Conservation (phyloP, 2,888 invertebrate genomes). For the Diaphora mendica region DNA sequence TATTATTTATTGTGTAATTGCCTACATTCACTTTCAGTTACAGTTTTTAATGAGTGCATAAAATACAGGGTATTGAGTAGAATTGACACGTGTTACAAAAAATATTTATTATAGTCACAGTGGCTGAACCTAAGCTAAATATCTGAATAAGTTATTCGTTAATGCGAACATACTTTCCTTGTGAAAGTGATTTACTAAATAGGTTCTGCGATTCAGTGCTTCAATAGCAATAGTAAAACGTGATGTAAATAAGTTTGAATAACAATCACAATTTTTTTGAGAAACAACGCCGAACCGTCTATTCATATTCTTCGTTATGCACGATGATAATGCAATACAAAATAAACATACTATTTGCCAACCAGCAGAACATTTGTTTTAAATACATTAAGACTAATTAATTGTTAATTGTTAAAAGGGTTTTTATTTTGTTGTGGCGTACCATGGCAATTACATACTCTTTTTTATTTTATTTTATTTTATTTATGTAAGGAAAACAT, state of each 20-base stretch:
- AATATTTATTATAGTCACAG: neutral
- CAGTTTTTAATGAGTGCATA: conserved; percentile 1
- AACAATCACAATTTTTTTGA: neutral
- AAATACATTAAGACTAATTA: too few species aligned
- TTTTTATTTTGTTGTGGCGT: neutral
- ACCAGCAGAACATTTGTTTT: neutral
- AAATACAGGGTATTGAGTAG: neutral
- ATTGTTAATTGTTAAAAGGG: too few species aligned
- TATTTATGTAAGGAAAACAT: too few species aligned
- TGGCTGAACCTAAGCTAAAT: neutral
- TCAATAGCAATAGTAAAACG: neutral
- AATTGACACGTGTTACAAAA: neutral
- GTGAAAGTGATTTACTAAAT: neutral
- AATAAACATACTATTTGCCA: neutral
- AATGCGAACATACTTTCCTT: neutral
- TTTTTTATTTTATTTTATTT: too few species aligned
- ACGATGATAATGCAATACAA: neutral
- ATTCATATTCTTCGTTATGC: neutral
- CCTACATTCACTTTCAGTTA: neutral
- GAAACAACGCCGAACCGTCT: neutral
- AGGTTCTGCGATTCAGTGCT: too few species aligned
- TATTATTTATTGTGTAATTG: neutral
- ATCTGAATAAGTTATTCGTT: neutral
- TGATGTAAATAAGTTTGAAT: neutral
- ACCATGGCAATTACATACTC: neutral